Evolutionary conservation across 2,888 invertebrate species (phyloP), one percentile per base, ranked within the genome.

Genomic region (Brachypterus glaber): DNA sequence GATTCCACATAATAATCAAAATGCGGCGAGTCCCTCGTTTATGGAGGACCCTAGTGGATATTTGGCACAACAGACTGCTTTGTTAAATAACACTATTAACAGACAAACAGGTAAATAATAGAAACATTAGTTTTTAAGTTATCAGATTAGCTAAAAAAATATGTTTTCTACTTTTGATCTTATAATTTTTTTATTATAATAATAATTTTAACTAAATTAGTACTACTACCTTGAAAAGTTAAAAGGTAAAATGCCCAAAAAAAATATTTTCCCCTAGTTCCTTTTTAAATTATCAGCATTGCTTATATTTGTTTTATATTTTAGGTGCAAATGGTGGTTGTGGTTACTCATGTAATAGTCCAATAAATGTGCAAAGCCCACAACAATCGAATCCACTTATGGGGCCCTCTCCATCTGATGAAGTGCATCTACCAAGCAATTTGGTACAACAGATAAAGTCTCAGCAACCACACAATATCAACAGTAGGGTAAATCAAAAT

Each of bases 31-130:
- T 46, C 87, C 87, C 1, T 89, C 89, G 18, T 91, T 90, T 59
- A 79, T 91, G 72, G 91, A 92, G 49, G 90, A 92, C 64, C 90
- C 91, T 0, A 85, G 82, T 54, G 91, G 89, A 2, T 92, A 89
- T 65, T 68, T 92, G 49, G 89, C 89, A 3, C 90, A 91, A 53
- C 91, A 92, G 63, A 90, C 91, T 0, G 86, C 85, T 17, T 64
- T 91, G 48, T 64, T 91, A 34, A 88, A 89, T 57, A 87, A 79
- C 57, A 88, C 83, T 7, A 87, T 85, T 64, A 79, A 79, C 40
- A 70, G 79, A 52, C 82, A 82, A 65, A 66, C 65, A 35, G 63
- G 63, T 57, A 38, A 31, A 11, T 36, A 38, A 29, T 31, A 37
- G 42, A n/a, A n/a, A n/a, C n/a, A n/a, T n/a, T n/a, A n/a, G n/a